Conservation (phyloP, 2,113 vertebrate species). For the Vombatus ursinus region DNA sequence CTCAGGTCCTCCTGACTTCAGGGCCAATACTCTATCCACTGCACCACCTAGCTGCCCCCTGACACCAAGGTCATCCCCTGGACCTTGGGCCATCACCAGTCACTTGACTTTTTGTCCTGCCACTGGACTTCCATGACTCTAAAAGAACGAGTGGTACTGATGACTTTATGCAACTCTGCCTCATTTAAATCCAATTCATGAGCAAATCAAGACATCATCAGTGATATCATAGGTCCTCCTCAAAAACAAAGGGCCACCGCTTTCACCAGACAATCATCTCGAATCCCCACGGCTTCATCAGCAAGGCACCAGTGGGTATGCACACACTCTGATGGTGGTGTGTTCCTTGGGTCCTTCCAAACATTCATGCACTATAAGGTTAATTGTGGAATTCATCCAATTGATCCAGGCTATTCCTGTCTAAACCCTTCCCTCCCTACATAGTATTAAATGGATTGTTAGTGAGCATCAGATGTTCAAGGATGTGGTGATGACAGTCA, state of each 20-base stretch:
- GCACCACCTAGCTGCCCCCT: no score
- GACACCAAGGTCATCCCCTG: not conserved
- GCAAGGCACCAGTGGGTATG: not conserved
- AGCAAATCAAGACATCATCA: not conserved
- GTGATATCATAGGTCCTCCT: not conserved
- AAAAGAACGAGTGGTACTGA: not conserved
- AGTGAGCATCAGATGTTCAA: not conserved
- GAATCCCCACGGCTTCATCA: not conserved
- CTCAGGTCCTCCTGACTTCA: no score
- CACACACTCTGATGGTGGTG: not conserved
- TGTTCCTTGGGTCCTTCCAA: not conserved
- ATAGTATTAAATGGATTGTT: not conserved
- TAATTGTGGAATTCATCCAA: not conserved
- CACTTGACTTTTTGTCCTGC: not conserved
- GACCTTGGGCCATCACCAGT: not conserved
- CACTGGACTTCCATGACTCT: not conserved
- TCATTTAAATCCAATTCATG: not conserved
- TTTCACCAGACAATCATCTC: not conserved
- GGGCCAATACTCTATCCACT: no score
- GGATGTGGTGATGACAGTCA: not conserved
- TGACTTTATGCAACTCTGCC: not conserved
- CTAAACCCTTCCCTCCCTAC: not conserved
- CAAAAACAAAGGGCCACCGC: not conserved
- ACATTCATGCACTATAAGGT: not conserved
- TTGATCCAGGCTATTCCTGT: not conserved